Evolutionary conservation across 2,888 invertebrate species (phyloP).

Genomic region (Melikaiella ostensackeni): DNA sequence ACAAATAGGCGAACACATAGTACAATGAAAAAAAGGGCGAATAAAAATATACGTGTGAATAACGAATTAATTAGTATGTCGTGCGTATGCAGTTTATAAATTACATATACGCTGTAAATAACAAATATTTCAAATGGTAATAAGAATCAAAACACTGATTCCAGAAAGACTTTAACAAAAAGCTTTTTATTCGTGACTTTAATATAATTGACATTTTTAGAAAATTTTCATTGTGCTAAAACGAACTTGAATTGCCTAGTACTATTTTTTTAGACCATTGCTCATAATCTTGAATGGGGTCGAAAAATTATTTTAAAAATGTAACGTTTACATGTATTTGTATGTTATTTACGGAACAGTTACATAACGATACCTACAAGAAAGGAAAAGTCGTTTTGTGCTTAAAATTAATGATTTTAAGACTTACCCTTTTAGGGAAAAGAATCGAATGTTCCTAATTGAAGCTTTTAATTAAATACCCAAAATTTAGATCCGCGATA

Average conservation of each 20-base stretch:
- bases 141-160: conserved; percentile 1
- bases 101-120: conserved; percentile 24
- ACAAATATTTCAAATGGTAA: conserved; percentile 9
- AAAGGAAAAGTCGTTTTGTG: conserved; percentile 3
- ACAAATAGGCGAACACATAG: conserved; percentile 18
- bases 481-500: background rate
- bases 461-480: conserved; percentile 49
- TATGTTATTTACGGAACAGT: conserved; percentile 3
- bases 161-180: conserved; percentile 11
- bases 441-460: conserved; percentile 51
- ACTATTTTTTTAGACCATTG: conserved; percentile 21
- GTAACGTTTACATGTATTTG: background rate
- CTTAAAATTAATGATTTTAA: conserved; percentile 37
- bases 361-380: background rate
- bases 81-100: conserved; percentile 13
- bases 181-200: conserved; percentile 22
- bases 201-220: conserved; percentile 14
- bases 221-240: conserved; percentile 17
- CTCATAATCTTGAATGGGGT: conserved; percentile 18
- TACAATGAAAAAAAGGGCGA: conserved; percentile 24
- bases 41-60: conserved; percentile 6
- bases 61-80: conserved; percentile 33
- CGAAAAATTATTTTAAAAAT: background rate
- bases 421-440: conserved; percentile 17
- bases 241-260: background rate